Evolutionary conservation across 2,888 invertebrate genomes (phyloP).

Genomic region (Orgyia antiqua): DNA sequence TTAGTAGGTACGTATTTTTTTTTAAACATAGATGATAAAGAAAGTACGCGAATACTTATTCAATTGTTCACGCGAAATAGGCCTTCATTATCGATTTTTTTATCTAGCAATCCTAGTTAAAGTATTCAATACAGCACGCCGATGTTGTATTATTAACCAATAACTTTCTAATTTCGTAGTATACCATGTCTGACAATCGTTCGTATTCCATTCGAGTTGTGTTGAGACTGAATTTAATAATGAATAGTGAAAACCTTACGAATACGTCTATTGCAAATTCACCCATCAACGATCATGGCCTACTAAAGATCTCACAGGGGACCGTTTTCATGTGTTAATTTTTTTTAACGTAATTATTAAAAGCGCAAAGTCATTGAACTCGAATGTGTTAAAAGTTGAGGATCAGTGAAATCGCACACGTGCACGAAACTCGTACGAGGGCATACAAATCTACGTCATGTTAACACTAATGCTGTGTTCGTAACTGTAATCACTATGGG

Average conservation of each 20-base stretch:
- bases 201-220: constrained; percentile 40
- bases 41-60: too few species aligned
- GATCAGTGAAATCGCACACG: constrained; percentile 45
- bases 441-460: constrained; percentile 2
- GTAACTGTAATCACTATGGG: too few species aligned
- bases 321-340: not conserved
- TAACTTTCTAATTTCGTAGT: constrained; percentile 44
- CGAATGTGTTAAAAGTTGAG: constrained; percentile 40
- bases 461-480: not conserved
- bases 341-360: constrained; percentile 25
- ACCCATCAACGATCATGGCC: constrained; percentile 39
- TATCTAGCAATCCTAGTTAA: too few species aligned
- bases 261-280: constrained; percentile 27
- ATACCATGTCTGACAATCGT: constrained; percentile 20
- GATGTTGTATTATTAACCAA: constrained; percentile 22
- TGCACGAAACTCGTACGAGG: constrained; percentile 39
- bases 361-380: constrained; percentile 41
- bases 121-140: not conserved
- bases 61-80: too few species aligned
- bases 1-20: too few species aligned
- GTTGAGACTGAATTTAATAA: constrained; percentile 26
- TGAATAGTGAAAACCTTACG: constrained; percentile 17
- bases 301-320: constrained; percentile 19
- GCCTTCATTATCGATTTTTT: too few species aligned
- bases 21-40: too few species aligned